Evolutionary conservation across 2,888 invertebrate species (phyloP).

Genomic region (Sesia apiformis): DNA sequence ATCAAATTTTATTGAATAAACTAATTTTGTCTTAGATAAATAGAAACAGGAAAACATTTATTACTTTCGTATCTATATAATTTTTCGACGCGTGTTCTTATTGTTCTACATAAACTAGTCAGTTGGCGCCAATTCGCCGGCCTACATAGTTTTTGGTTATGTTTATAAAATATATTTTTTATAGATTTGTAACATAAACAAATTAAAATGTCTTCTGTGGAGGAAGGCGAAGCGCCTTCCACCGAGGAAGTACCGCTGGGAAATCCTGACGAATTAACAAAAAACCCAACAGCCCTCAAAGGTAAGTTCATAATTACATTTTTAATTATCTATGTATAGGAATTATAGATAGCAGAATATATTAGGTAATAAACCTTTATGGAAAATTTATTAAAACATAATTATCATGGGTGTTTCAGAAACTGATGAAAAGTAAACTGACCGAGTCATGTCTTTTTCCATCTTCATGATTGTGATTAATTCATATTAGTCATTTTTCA

Average conservation of each 20-base stretch:
- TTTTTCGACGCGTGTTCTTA: constrained; percentile 1
- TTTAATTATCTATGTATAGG: background rate
- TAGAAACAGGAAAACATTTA: background rate
- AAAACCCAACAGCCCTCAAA: constrained; percentile 77
- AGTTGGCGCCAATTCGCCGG: constrained; percentile 30
- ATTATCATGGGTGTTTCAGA: too few relatives aligned
- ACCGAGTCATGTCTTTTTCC: too few relatives aligned
- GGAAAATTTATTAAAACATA: too few relatives aligned
- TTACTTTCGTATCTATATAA: constrained; percentile 1
- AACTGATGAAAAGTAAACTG: too few relatives aligned
- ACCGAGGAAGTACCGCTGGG: constrained; percentile 49
- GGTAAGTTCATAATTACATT: constrained; percentile 41
- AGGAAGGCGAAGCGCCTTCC: constrained; percentile 46
- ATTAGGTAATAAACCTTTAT: too few relatives aligned
- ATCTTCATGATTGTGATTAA: too few relatives aligned
- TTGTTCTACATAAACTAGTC: background rate
- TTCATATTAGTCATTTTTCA: too few relatives aligned
- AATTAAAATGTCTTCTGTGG: constrained; percentile 45
- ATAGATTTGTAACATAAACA: background rate
- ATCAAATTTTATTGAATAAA: background rate
- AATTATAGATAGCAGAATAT: too few relatives aligned
- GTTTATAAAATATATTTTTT: constrained; percentile 7
- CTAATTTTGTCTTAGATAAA: background rate
- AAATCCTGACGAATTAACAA: constrained; percentile 77
- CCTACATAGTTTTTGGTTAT: constrained; percentile 14